These are phyloP conservation scores for Pristionchus maxplancki DNA, from an alignment of 2,888 invertebrate species.

Conservation along the genomic window DNA sequence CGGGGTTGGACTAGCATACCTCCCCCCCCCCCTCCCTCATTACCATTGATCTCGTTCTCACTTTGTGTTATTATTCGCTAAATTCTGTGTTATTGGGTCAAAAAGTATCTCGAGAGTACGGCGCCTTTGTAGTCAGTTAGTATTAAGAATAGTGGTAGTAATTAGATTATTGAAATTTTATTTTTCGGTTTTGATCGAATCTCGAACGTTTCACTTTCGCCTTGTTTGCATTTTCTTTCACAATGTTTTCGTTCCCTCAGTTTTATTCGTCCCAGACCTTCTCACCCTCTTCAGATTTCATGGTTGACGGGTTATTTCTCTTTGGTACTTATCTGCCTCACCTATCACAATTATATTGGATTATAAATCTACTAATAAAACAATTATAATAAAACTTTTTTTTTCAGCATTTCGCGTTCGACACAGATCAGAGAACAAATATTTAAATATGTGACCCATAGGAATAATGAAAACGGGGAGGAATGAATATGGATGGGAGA, in stretches of 20 bases:
- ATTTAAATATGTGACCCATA: constrained; percentile 21
- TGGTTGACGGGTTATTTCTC: neutral
- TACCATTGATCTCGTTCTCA: constrained; percentile 32
- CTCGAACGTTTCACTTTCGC: constrained; percentile 11
- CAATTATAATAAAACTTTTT: neutral
- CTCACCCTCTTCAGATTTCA: constrained; percentile 29
- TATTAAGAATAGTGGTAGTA: constrained; percentile 24
- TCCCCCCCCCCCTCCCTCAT: no score
- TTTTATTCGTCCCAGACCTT: neutral
- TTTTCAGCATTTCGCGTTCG: neutral
- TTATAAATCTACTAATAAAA: neutral
- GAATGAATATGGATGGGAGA: neutral
- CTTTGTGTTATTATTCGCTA: constrained; percentile 16
- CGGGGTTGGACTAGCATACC: neutral
- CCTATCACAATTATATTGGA: neutral
- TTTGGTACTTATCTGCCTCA: constrained; percentile 34
- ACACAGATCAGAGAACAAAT: constrained; percentile 10
- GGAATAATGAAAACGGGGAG: neutral
- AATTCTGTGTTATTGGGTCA: constrained; percentile 35
- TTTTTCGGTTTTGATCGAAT: neutral
- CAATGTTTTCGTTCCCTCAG: neutral
- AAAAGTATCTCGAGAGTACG: constrained; percentile 19
- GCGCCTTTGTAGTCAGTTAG: constrained; percentile 14
- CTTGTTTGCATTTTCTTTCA: constrained; percentile 11
- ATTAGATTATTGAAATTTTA: neutral